phyloP scores from a whole-genome alignment of 2,113 vertebrate genomes.

The Danio rerio region GRCz12tu NC_133176.1:17358501-17359000 shows the following conservation, averaged over 20 bases:
- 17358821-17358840: too few species aligned
- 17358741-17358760: neutral
- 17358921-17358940: neutral
- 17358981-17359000: conserved; percentile 8
- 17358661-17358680: neutral
- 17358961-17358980: conserved; percentile 45
- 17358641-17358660: neutral
- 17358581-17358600: neutral
- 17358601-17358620: neutral
- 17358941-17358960: conserved; percentile 35
- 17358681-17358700: neutral
- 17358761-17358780: neutral
- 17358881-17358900: too few species aligned
- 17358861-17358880: too few species aligned
- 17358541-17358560: neutral
- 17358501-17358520: neutral
- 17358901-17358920: neutral
- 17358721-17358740: neutral
- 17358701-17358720: neutral
- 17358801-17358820: neutral
- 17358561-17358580: neutral
- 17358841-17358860: too few species aligned
- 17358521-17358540: neutral
- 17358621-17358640: neutral
- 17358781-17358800: too few species aligned